Evolutionary conservation across 2,113 vertebrate genomes (phyloP).

Genomic region (Myanophis thanlyinensis): DNA sequence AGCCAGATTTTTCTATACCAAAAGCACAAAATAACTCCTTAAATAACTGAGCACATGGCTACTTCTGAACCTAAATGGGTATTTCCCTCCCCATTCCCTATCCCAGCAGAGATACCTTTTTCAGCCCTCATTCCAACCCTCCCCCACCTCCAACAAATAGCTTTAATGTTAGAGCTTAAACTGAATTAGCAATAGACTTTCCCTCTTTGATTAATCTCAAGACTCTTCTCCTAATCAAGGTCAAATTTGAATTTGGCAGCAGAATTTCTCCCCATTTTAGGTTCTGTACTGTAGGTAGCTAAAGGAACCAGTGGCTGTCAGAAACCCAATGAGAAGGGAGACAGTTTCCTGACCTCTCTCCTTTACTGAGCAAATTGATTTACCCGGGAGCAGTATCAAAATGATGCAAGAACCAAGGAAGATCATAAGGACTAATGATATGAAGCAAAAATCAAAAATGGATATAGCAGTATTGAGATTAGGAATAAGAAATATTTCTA

Average conservation of each 20-base stretch:
- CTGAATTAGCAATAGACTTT: not conserved
- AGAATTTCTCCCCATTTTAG: not conserved
- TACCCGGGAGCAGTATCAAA: not conserved
- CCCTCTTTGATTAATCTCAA: not conserved
- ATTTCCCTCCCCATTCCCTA: not conserved
- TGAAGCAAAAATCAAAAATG: not conserved
- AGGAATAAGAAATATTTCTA: not conserved
- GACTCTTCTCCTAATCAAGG: not conserved
- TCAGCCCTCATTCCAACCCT: not conserved
- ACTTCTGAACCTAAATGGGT: not conserved
- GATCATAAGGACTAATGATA: not conserved
- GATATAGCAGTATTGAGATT: not conserved
- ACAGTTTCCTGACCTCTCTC: not conserved
- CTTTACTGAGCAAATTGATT: not conserved
- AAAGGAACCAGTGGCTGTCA: not conserved
- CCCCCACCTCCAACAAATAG: not conserved
- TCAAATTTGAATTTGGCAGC: not conserved
- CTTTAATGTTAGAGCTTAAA: not conserved
- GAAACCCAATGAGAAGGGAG: not conserved
- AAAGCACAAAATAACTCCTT: not conserved
- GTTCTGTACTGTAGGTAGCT: not conserved
- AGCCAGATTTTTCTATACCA: not conserved
- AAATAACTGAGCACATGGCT: not conserved
- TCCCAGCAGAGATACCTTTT: not conserved
- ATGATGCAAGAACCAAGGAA: not conserved